Evolutionary conservation across 2,888 invertebrate species (phyloP), one percentile per base, ranked within the genome.

Genomic region (Abscondita cerata): DNA sequence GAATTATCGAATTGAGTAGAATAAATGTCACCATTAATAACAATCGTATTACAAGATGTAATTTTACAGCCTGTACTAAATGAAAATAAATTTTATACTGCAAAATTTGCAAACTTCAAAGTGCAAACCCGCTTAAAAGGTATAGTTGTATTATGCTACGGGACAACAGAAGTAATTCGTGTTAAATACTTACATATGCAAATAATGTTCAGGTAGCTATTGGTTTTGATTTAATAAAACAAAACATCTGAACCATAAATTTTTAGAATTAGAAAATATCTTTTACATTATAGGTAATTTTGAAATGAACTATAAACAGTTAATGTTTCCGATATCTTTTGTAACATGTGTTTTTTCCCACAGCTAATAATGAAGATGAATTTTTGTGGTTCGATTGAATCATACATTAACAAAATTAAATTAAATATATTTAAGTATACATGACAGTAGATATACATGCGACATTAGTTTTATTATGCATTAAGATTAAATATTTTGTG

Each of bases 261-360:
- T 15, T 13, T 11, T 6, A 40, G 40, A 11, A 18, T 36, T 52
- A 52, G n/a, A 52, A 5, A 38, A 31, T 12, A 16, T 52, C 20
- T 31, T 34, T 52, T 52, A 13, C 20, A 15, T 41, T 38, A 40
- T 40, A 3, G 40, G 53, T 5, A 52, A 41, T 52, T 52, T 52
- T 36, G 40, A 52, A 13, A 19, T 11, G 19, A 18, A 12, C 16
- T n/a, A 20, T n/a, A 19, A 15, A 20, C 12, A 46, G 3, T 15
- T 20, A 46, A 18, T 18, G 31, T 4, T 16, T 12, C 16, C 6
- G 41, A 52, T 44, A 18, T 40, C 9, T 34, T 52, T n/a, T 52
- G 53, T 31, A 52, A 52, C 40, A 46, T 52, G 53, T 52, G 41
- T 41, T 52, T 40, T 18, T 19, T 52, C 13, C 53, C 53, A 33